Percentiles rank a stretch among this genome's conserved stretches.
Conservation (phyloP, 2,888 invertebrate species). For the Dichetophora obliterata region DNA sequence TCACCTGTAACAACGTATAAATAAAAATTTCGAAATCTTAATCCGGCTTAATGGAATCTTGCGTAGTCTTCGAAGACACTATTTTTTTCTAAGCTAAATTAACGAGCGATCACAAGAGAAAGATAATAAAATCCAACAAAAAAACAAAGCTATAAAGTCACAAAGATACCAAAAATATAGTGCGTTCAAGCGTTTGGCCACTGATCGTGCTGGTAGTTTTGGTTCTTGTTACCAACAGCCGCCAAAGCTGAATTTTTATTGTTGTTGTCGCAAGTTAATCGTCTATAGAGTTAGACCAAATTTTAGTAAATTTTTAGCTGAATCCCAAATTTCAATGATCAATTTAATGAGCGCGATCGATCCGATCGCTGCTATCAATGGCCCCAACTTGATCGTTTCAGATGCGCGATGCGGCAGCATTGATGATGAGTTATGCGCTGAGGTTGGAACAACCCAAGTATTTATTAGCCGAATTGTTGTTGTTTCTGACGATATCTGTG, state of each 20-base stretch:
- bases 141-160: constrained; percentile 19
- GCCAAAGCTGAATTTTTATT: constrained; percentile 5
- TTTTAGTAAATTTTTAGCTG: background rate
- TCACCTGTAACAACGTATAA: constrained; percentile 40
- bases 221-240: constrained; percentile 14
- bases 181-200: constrained; percentile 12
- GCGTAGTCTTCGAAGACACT: constrained; percentile 9
- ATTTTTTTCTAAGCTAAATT: constrained; percentile 38
- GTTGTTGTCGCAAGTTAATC: constrained; percentile 4
- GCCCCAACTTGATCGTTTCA: background rate
- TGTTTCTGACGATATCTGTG: background rate
- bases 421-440: constrained; percentile 35
- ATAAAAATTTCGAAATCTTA: constrained; percentile 40
- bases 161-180: constrained; percentile 18
- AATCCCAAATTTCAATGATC: background rate
- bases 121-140: constrained; percentile 39
- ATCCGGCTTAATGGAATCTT: constrained; percentile 39
- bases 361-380: background rate
- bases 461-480: background rate
- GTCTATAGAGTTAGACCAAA: background rate
- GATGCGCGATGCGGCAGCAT: background rate
- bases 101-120: constrained; percentile 35
- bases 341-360: constrained; percentile 22
- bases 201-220: constrained; percentile 4
- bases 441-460: constrained; percentile 14